These are phyloP conservation scores for Heliothis virescens DNA, from an alignment of 1,140 invertebrate species.

Conservation along the genomic window DNA sequence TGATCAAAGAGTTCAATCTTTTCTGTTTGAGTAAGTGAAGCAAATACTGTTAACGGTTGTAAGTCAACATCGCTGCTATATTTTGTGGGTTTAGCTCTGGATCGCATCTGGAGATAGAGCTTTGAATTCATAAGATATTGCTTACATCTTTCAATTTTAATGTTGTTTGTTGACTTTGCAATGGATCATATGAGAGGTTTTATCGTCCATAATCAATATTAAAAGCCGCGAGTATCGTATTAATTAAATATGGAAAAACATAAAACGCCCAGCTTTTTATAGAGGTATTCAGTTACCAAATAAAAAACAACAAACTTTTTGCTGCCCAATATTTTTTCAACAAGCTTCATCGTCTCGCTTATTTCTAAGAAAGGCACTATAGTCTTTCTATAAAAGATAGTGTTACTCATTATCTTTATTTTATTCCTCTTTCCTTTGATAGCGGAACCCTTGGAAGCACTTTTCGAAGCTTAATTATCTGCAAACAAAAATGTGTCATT, in stretches of 20 bases:
- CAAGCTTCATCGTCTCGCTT: not conserved
- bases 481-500: not conserved
- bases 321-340: not conserved
- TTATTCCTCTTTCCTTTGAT: not conserved
- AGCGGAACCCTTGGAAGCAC: not conserved
- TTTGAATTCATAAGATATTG: too few species aligned
- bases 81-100: not conserved
- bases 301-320: not conserved
- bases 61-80: not conserved
- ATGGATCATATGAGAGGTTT: too few species aligned
- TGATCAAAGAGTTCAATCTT: not conserved
- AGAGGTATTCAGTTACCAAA: not conserved
- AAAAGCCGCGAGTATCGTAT: too few species aligned
- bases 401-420: constrained; percentile 25
- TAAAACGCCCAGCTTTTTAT: too few species aligned
- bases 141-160: too few species aligned
- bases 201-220: too few species aligned
- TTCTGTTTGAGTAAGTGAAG: not conserved
- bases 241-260: too few species aligned
- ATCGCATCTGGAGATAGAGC: not conserved
- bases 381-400: constrained; percentile 5
- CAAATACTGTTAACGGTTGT: not conserved
- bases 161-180: too few species aligned
- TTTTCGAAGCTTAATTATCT: not conserved
- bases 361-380: not conserved